Percentiles rank a stretch among this genome's conserved stretches.
Conservation (phyloP, 1,140 invertebrate genomes). For the Drosophila sp. region DNA sequence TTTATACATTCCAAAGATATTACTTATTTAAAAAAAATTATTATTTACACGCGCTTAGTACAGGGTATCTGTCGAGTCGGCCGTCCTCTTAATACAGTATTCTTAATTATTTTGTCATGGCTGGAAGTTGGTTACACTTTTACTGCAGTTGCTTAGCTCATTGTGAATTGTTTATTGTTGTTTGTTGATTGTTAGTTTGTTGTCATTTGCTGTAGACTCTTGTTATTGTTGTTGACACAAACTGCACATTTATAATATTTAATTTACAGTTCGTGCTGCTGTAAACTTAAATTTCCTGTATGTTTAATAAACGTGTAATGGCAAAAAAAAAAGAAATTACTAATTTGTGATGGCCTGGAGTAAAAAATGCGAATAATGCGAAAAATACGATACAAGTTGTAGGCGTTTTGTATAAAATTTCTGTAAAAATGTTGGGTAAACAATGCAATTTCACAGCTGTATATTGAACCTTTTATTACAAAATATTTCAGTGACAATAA, state of each 20-base stretch:
- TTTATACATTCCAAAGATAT: no score
- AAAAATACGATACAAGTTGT: conserved; percentile 10
- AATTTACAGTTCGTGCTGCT: conserved; percentile 42
- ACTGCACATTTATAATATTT: conserved; percentile 25
- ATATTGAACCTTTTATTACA: no score
- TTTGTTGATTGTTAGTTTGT: conserved; percentile 23
- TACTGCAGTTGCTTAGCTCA: conserved; percentile 29
- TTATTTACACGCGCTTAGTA: no score
- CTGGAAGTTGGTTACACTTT: conserved; percentile 18
- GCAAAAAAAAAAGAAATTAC: conserved; percentile 18
- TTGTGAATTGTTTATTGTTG: conserved; percentile 31
- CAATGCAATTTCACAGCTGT: neutral
- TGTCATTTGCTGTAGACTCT: conserved; percentile 2
- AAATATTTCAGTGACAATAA: no score
- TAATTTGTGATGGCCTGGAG: conserved; percentile 25
- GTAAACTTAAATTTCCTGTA: conserved; percentile 38
- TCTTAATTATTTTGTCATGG: conserved; percentile 35
- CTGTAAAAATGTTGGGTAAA: conserved; percentile 14
- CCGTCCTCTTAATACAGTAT: neutral
- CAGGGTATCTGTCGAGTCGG: conserved; percentile 13
- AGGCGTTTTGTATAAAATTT: conserved; percentile 40
- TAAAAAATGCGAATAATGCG: neutral
- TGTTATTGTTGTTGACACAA: conserved; percentile 14
- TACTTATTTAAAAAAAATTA: no score
- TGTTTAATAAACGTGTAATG: conserved; percentile 45